These are phyloP conservation scores for Gibbula magus DNA, from an alignment of 2,888 invertebrate genomes.

Conservation along the genomic window DNA sequence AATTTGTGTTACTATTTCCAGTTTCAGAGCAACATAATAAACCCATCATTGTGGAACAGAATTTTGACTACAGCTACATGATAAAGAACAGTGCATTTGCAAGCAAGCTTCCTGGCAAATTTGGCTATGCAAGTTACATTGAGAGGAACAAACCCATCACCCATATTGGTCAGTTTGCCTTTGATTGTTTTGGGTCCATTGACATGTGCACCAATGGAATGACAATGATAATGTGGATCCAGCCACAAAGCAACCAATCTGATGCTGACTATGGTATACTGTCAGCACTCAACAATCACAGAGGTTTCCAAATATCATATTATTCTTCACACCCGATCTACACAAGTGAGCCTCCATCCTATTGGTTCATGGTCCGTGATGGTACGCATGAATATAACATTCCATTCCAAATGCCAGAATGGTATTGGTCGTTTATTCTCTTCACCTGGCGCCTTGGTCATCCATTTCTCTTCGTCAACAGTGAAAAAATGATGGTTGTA, in stretches of 20 bases:
- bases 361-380: conserved; percentile 12
- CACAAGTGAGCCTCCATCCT: background rate
- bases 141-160: background rate
- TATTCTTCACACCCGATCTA: background rate
- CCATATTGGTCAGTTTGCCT: conserved; percentile 33
- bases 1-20: background rate
- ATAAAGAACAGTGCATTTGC: background rate
- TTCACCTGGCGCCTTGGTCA: background rate
- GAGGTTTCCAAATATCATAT: conserved; percentile 17
- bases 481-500: background rate
- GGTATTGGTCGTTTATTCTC: conserved; percentile 17
- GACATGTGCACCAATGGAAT: conserved; percentile 38
- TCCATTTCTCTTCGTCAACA: conserved; percentile 14
- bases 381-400: background rate
- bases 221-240: conserved; percentile 37
- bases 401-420: conserved; percentile 3
- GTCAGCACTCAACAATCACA: conserved; percentile 11
- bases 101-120: background rate
- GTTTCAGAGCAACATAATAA: background rate
- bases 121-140: conserved; percentile 22
- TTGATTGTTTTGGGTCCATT: conserved; percentile 38
- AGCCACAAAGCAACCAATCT: conserved; percentile 5
- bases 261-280: conserved; percentile 8
- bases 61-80: conserved; percentile 9
- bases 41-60: background rate